A percentile compares a stretch with the other conserved stretches of the same genome.
phyloP scores from a whole-genome alignment of 2,113 vertebrate species.

The Hemiscyllium ocellatum region DNA sequence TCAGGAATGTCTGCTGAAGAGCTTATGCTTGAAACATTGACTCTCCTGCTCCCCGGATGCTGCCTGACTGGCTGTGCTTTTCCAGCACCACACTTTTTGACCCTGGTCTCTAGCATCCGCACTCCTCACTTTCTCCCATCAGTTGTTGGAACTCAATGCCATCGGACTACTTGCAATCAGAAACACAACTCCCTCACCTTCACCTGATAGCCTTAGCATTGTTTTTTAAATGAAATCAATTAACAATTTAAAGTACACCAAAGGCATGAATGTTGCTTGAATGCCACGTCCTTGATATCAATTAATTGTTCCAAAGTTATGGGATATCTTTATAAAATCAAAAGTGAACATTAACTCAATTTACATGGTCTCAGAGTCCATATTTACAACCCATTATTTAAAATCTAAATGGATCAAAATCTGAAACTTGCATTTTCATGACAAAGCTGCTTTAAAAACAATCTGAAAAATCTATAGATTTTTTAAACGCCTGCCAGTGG shows the following conservation, averaged over 20 bases:
- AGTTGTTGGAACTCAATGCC: not conserved
- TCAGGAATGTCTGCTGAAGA: too few relatives aligned
- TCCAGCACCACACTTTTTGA: too few relatives aligned
- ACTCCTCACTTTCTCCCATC: not conserved
- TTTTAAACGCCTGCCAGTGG: not conserved
- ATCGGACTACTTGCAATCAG: not conserved
- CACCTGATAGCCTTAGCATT: not conserved
- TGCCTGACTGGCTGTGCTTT: too few relatives aligned
- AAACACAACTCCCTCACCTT: not conserved
- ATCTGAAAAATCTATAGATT: not conserved
- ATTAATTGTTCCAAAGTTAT: not conserved
- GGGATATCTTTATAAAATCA: not conserved
- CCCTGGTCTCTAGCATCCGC: too few relatives aligned
- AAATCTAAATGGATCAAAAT: not conserved
- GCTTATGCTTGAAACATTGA: too few relatives aligned
- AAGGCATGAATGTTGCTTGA: not conserved
- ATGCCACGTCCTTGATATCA: not conserved
- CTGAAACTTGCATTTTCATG: not conserved
- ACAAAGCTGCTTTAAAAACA: constrained; percentile 10
- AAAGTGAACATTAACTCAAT: not conserved
- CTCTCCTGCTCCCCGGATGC: too few relatives aligned
- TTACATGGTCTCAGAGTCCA: not conserved
- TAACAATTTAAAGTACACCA: not conserved
- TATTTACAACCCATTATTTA: not conserved
- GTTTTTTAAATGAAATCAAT: not conserved